A percentile compares a stretch with the other conserved stretches of the same genome.
Conservation (phyloP, 2,888 invertebrate genomes). For the Microchrysa polita region DNA sequence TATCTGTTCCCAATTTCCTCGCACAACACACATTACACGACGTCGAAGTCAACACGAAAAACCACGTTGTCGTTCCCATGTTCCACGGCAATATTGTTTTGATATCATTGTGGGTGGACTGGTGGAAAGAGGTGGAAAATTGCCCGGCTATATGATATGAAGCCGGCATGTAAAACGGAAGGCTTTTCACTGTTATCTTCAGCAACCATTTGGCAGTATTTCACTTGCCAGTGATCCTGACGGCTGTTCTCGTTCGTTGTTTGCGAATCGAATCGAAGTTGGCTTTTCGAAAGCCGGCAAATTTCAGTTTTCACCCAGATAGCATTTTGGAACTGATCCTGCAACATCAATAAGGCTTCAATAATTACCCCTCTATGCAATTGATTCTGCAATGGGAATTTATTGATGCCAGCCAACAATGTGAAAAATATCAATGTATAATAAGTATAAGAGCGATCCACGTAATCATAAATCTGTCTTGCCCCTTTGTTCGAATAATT, state of each 20-base stretch:
- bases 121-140: conserved; percentile 33
- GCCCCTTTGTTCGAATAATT: too few species aligned
- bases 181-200: conserved; percentile 35
- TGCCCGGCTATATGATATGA: background rate
- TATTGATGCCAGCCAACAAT: too few species aligned
- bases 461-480: too few species aligned
- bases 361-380: too few species aligned
- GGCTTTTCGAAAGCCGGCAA: background rate
- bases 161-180: conserved; percentile 12
- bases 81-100: background rate
- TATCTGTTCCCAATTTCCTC: conserved; percentile 15
- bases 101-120: conserved; percentile 21
- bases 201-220: conserved; percentile 29
- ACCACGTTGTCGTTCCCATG: conserved; percentile 28
- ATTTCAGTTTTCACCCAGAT: background rate
- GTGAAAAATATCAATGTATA: too few species aligned
- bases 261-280: conserved; percentile 11
- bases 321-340: too few species aligned
- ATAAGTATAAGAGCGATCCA: too few species aligned
- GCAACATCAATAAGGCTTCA: too few species aligned
- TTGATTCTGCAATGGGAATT: too few species aligned
- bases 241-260: conserved; percentile 3
- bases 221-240: conserved; percentile 25
- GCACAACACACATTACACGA: too few species aligned
- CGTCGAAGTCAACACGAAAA: conserved; percentile 6